These are phyloP conservation scores for Agrotis exclamationis DNA, from an alignment of 2,888 invertebrate genomes.

Conservation along the genomic window DNA sequence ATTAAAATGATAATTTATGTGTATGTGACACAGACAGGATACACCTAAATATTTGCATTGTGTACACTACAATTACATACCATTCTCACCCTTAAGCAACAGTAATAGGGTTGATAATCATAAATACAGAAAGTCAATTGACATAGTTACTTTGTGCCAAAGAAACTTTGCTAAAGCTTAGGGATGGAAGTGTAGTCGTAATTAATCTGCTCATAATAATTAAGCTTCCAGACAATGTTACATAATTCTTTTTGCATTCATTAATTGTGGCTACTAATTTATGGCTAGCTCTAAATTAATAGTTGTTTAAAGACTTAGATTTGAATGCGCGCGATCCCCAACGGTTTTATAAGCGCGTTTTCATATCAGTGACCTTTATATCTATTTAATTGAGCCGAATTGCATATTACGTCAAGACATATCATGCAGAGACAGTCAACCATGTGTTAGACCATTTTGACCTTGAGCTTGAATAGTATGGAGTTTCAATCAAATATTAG, in stretches of 20 bases:
- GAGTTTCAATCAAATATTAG: not conserved
- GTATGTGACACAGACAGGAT: conserved; percentile 70
- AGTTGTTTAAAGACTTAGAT: conserved; percentile 38
- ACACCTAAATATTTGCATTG: conserved; percentile 70
- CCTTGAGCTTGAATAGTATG: not conserved
- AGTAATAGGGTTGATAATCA: conserved; percentile 50
- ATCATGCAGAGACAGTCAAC: not conserved
- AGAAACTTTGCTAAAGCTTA: conserved; percentile 46
- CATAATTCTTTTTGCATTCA: conserved; percentile 73
- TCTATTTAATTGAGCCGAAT: conserved; percentile 13
- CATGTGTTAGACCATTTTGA: not conserved
- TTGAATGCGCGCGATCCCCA: conserved; percentile 22
- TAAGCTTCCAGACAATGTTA: conserved; percentile 80
- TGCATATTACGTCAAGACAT: not conserved
- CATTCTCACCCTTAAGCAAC: conserved; percentile 41
- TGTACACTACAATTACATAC: conserved; percentile 41
- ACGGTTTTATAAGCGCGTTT: conserved; percentile 8
- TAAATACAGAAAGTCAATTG: conserved; percentile 4
- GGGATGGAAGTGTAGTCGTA: conserved; percentile 43
- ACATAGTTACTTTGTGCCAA: conserved; percentile 53
- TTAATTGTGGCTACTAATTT: conserved; percentile 54
- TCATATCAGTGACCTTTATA: conserved; percentile 4
- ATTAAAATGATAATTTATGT: conserved; percentile 84
- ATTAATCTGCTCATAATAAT: conserved; percentile 69
- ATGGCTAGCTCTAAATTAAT: conserved; percentile 49